Percentiles rank a stretch among this genome's conserved stretches.
Evolutionary conservation across 1,140 invertebrate species (phyloP).

Genomic region (Cotesia vestalis): DNA sequence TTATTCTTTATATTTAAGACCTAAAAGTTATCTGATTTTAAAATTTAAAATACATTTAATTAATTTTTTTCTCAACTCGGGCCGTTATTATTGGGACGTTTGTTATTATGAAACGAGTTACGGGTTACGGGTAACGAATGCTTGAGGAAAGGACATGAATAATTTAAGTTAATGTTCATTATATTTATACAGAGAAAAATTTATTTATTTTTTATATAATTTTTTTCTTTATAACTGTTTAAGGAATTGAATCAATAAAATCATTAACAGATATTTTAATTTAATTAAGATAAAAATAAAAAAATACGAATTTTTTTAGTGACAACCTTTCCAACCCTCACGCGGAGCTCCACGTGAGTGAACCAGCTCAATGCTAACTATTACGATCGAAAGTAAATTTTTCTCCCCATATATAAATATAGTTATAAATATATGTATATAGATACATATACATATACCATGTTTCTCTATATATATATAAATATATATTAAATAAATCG

Average conservation of each 20-base stretch:
- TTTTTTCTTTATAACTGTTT: neutral
- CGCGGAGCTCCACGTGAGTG: conserved; percentile 61
- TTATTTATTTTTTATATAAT: neutral
- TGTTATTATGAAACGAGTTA: neutral
- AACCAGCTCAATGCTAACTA: conserved; percentile 33
- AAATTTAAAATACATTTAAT: too few species aligned
- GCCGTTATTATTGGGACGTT: neutral
- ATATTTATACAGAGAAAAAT: neutral
- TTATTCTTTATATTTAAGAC: too few species aligned
- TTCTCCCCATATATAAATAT: conserved; percentile 21
- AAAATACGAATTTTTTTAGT: conserved; percentile 12
- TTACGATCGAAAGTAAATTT: conserved; percentile 49
- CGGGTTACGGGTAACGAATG: neutral
- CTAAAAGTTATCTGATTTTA: too few species aligned
- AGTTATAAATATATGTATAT: too few species aligned
- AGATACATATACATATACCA: neutral
- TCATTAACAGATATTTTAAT: neutral
- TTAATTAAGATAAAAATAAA: neutral
- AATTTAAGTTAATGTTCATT: too few species aligned
- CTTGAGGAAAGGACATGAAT: neutral
- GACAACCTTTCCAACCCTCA: conserved; percentile 45
- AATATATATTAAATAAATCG: too few species aligned
- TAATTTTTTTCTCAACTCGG: too few species aligned
- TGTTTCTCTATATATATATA: too few species aligned
- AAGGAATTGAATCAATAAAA: too few species aligned